A percentile compares a stretch with the other conserved stretches of the same genome.
phyloP scores from a whole-genome alignment of 2,797 vertebrate genomes.

The Pygocentrus nattereri region DNA sequence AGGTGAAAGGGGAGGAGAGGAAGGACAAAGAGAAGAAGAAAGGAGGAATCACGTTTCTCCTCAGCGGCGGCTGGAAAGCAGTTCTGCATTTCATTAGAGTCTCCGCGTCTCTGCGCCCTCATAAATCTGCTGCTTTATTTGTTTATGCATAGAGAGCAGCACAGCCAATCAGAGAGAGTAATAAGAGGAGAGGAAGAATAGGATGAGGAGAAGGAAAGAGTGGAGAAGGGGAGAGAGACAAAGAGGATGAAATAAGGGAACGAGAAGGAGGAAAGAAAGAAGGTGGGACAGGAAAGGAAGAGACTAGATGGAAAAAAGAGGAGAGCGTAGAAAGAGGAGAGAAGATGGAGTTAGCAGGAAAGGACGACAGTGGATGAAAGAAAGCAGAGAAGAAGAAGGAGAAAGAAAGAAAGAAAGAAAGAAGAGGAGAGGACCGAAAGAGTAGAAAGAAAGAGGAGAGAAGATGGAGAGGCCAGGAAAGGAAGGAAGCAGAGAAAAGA shows the following conservation, averaged over 20 bases:
- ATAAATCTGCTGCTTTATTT: conserved; percentile 53
- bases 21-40: conserved; percentile 47
- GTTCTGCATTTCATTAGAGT: conserved; percentile 50
- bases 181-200: neutral
- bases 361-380: neutral
- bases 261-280: neutral
- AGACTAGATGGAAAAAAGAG: too few species aligned
- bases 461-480: neutral
- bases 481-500: neutral
- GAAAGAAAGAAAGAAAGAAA: neutral
- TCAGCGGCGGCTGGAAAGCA: conserved; percentile 65
- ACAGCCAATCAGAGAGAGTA: neutral
- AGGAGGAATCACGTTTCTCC: conserved; percentile 66
- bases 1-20: conserved; percentile 75
- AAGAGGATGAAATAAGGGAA: neutral
- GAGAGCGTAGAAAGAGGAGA: conserved; percentile 12
- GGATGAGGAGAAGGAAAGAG: conserved; percentile 31
- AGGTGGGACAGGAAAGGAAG: neutral
- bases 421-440: too few species aligned
- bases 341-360: conserved; percentile 52
- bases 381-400: conserved; percentile 37
- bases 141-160: conserved; percentile 52
- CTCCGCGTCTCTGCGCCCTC: conserved; percentile 50
- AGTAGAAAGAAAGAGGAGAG: neutral
- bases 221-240: neutral